Base-by-base conservation (phyloP, 2,797 vertebrate genomes). In the Prunella strophiata region DNA sequence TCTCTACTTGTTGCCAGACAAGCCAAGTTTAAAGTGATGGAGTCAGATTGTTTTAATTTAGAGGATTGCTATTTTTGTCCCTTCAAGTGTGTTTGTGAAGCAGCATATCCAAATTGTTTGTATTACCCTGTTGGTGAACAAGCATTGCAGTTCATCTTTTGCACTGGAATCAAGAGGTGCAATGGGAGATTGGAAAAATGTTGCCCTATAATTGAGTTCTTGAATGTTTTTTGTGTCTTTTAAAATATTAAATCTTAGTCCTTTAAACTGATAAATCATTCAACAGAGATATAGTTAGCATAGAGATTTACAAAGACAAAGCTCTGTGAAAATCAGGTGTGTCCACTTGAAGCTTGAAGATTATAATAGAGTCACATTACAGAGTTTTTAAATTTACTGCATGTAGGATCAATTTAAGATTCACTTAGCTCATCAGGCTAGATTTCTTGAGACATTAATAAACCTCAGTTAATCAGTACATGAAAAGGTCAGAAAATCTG, bases 401-500 rank as follows among this genome's bases (percentile, higher is more conserved):
- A 11, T 32, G 12, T 32, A 36, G 23, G 19, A 84, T 63, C 45
- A 20, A 48, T 71, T 83, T 85, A 54, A 47, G 42, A 89, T 59
- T 21, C 13, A 34, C 55, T 79, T 72, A 63, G 40, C 27, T 58
- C 11, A 61, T 74, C 20, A 48, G 58, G 27, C 2, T 67, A 57
- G 29, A 36, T 68, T 66, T 61, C 78, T 68, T 47, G 16, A 83
- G 26, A 8, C 23, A 8, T 16, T 57, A 32, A 32, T 26, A 70
- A 38, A 34, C 16, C 8, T 54, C 0, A 0, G 6, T 9, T 73
- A 65, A 54, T 50, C 14, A 34, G 18, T 34, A 10, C 47, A 22
- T 22, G 30, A 43, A 81, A 78, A 89, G 23, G 19, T 63, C 50
- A 63, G 29, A 75, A 80, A 84, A 38, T 40, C 13, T 23, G 6